These are phyloP conservation scores for Xestia sexstrigata DNA, from an alignment of 2,888 invertebrate species.

Conservation along the genomic window DNA sequence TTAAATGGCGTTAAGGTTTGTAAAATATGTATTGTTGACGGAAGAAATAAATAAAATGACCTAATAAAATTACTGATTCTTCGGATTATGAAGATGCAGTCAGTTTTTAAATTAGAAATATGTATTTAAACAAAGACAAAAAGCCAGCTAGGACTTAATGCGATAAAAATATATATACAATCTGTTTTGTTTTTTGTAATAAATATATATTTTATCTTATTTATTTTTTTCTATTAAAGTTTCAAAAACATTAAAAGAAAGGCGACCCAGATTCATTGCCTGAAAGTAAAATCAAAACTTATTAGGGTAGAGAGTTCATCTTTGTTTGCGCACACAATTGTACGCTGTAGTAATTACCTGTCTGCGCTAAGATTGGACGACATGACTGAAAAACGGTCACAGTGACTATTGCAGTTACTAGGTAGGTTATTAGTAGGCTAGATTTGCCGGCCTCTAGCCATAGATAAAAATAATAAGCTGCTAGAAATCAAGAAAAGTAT, in stretches of 20 bases:
- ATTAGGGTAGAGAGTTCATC: background rate
- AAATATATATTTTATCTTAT: too few relatives aligned
- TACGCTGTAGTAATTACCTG: too few relatives aligned
- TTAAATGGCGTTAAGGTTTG: background rate
- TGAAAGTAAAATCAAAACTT: background rate
- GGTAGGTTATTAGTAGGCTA: background rate
- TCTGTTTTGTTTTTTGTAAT: background rate
- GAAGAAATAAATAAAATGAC: constrained; percentile 14
- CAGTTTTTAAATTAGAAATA: background rate
- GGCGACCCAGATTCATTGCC: background rate
- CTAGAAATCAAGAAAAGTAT: constrained; percentile 12
- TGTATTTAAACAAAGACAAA: background rate
- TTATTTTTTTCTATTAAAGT: background rate
- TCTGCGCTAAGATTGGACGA: background rate
- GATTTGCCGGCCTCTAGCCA: background rate
- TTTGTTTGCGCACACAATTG: background rate
- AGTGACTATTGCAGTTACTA: background rate
- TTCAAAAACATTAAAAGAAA: background rate
- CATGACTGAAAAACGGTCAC: background rate
- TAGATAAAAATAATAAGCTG: constrained; percentile 4
- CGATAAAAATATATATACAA: background rate
- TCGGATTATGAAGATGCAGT: background rate
- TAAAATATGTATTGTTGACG: background rate
- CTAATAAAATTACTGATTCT: background rate
- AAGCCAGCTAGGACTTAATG: background rate